Evolutionary conservation across 2,113 vertebrate species (phyloP).

Genomic region (Lagopus muta): DNA sequence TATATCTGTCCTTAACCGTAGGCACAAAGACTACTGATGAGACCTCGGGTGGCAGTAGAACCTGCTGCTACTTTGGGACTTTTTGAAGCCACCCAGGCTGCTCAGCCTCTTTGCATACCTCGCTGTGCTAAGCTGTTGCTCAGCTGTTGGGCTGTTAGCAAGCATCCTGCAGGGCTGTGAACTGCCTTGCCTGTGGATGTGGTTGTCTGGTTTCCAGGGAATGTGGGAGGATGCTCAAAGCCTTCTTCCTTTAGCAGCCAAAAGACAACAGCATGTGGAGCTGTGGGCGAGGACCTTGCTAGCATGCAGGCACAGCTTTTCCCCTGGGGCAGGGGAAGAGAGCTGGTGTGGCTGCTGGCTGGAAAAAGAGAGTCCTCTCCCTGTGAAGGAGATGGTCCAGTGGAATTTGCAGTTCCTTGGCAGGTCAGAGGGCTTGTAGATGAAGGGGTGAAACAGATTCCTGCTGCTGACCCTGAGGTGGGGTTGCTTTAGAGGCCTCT

Average conservation of each 20-base stretch:
- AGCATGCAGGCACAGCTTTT: background rate
- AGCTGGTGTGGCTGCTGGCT: background rate
- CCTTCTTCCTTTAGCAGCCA: background rate
- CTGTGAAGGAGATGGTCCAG: background rate
- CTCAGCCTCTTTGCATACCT: background rate
- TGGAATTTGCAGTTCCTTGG: background rate
- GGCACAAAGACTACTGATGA: fast-evolving
- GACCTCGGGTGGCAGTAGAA: background rate
- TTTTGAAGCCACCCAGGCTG: background rate
- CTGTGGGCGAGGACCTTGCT: background rate
- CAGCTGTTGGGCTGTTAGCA: background rate
- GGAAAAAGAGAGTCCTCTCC: background rate
- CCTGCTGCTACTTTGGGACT: background rate
- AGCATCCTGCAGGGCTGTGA: background rate
- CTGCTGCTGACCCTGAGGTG: background rate
- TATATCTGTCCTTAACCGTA: background rate
- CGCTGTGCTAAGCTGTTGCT: background rate
- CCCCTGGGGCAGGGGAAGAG: background rate
- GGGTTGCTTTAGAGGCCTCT: background rate
- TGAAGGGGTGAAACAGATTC: background rate
- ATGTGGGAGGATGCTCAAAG: background rate
- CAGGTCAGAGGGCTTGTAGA: background rate
- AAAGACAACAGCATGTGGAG: fast-evolving
- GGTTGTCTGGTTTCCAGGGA: background rate
- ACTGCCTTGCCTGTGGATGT: background rate